Percentiles rank a stretch among this genome's conserved stretches.
Conservation (phyloP, 2,113 vertebrate species). For the Rhegmatorhina hoffmannsi region DNA sequence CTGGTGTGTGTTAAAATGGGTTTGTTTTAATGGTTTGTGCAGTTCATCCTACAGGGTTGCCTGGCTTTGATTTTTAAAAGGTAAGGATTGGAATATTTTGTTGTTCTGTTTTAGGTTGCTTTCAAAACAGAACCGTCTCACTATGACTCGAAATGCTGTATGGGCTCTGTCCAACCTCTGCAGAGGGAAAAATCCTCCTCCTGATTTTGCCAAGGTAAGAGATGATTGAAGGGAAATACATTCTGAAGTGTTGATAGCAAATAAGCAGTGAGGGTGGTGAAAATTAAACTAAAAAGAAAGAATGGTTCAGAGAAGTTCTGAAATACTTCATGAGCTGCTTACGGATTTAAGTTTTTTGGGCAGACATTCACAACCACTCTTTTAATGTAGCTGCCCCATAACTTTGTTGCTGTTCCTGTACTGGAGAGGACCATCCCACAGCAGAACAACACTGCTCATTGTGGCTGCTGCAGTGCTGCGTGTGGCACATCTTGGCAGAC, state of each 20-base stretch:
- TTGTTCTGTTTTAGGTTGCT: slow-evolving; percentile 82
- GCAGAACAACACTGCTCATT: not conserved
- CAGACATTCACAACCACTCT: not conserved
- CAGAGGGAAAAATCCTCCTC: slow-evolving; percentile 97
- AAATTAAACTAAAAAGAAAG: not conserved
- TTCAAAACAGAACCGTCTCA: slow-evolving; percentile 96
- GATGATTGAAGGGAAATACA: not conserved
- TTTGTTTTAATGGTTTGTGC: not conserved
- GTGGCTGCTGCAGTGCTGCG: not conserved
- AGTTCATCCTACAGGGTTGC: not conserved
- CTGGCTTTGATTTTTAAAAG: not conserved
- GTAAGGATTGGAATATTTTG: not conserved
- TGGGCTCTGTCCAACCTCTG: slow-evolving; percentile 98
- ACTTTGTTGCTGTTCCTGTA: not conserved
- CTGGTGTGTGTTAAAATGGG: not conserved
- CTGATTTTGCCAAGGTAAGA: slow-evolving; percentile 92
- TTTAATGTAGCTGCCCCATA: not conserved
- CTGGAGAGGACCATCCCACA: not conserved
- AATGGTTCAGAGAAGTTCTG: not conserved
- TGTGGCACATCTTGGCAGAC: not conserved
- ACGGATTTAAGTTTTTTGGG: not conserved
- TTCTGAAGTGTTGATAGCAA: not conserved
- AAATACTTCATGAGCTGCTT: not conserved
- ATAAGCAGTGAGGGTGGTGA: not conserved
- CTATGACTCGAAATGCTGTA: slow-evolving; percentile 97